These are phyloP conservation scores for Leiothrix lutea DNA, from an alignment of 2,113 vertebrate species.

Conservation along the genomic window DNA sequence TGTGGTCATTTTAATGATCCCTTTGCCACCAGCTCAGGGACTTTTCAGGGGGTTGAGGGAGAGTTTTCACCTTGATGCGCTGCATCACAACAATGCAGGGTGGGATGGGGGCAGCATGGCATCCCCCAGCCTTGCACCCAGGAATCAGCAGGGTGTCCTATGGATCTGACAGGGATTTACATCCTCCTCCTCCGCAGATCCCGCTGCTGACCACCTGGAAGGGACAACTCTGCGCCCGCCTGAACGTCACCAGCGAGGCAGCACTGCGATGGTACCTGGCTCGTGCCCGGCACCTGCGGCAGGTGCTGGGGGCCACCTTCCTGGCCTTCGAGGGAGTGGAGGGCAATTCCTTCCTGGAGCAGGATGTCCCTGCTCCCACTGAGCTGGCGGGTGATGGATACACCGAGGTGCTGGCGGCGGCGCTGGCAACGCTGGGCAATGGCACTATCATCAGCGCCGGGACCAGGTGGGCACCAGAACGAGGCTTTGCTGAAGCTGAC, in stretches of 20 bases:
- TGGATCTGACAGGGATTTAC: neutral
- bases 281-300: constrained; percentile 69
- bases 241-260: constrained; percentile 82
- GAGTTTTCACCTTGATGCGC: rapidly evolving
- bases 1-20: rapidly evolving
- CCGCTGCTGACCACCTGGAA: constrained; percentile 84
- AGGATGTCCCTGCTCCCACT: constrained; percentile 42
- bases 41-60: rapidly evolving
- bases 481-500: rapidly evolving
- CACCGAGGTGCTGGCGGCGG: constrained; percentile 65
- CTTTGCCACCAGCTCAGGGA: neutral
- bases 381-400: constrained; percentile 76
- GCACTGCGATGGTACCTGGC: constrained; percentile 84
- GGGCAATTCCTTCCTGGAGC: constrained; percentile 79
- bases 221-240: constrained; percentile 81
- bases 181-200: constrained; percentile 46
- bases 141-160: rapidly evolving
- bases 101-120: neutral
- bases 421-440: constrained; percentile 78
- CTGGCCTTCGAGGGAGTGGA: constrained; percentile 79
- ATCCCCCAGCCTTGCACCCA: rapidly evolving
- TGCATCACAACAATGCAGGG: rapidly evolving
- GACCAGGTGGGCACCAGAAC: constrained; percentile 69
- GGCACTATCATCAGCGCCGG: constrained; percentile 79
- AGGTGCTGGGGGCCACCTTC: constrained; percentile 78